These are phyloP conservation scores for Uria aalge DNA, from an alignment of 2,113 vertebrate genomes.

Conservation along the genomic window DNA sequence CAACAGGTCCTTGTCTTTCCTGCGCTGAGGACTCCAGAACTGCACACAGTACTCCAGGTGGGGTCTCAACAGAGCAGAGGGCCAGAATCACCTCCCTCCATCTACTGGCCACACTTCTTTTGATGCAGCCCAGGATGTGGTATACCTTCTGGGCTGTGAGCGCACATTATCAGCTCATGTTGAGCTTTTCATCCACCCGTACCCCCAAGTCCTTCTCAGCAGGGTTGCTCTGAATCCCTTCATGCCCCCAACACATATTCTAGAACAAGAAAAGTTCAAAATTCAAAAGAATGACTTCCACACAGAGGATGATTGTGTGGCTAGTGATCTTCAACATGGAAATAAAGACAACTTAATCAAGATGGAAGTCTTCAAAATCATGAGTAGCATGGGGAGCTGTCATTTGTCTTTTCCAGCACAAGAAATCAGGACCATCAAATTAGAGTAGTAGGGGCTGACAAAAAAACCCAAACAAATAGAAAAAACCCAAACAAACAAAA, in stretches of 20 bases:
- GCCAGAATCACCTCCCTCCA: not conserved
- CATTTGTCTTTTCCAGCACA: not conserved
- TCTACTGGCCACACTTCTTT: not conserved
- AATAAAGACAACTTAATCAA: not conserved
- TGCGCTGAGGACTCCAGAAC: no score
- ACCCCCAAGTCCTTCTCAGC: not conserved
- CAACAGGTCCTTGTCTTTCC: no score
- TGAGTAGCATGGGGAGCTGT: not conserved
- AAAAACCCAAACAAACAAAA: not conserved
- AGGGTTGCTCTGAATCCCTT: not conserved
- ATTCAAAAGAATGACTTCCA: not conserved
- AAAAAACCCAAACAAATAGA: not conserved
- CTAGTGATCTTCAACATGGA: not conserved
- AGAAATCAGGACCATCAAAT: not conserved
- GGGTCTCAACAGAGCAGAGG: not conserved
- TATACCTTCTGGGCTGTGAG: not conserved
- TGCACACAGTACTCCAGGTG: not conserved
- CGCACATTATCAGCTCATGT: not conserved
- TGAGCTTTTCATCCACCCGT: not conserved
- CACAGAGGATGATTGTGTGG: rapidly evolving
- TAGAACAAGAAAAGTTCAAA: not conserved
- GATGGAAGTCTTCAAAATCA: not conserved
- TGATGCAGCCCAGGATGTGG: not conserved
- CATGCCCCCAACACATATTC: not conserved
- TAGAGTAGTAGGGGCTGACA: not conserved